Evolutionary conservation across 2,797 vertebrate genomes (phyloP).

Genomic region (Momotus momota): DNA sequence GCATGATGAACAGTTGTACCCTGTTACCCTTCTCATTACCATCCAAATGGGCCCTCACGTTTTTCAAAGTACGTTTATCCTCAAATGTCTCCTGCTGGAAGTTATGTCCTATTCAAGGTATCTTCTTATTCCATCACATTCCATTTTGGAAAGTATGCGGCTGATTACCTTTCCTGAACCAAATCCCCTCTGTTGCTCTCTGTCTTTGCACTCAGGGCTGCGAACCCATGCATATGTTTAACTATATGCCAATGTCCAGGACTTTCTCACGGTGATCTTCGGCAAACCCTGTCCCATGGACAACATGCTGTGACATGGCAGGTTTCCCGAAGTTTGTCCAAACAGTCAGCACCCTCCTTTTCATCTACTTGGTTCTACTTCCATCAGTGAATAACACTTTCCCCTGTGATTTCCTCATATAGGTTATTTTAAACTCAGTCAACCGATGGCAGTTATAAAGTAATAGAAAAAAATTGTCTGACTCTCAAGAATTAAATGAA

Average conservation of each 20-base stretch:
- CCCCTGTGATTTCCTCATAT: background rate
- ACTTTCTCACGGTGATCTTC: background rate
- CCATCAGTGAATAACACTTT: background rate
- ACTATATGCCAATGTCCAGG: background rate
- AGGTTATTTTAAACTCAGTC: background rate
- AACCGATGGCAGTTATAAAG: background rate
- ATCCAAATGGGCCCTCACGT: accelerated
- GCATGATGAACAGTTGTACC: background rate
- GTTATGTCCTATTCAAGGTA: background rate
- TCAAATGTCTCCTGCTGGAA: background rate
- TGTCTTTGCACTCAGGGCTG: background rate
- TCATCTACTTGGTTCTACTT: background rate
- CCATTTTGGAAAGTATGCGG: background rate
- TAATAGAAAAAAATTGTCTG: background rate
- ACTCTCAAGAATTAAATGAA: background rate
- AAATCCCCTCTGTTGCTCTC: accelerated
- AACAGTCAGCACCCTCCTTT: background rate
- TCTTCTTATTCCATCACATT: background rate
- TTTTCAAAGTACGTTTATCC: background rate
- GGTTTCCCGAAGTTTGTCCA: background rate
- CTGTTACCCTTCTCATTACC: background rate
- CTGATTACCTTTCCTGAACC: background rate
- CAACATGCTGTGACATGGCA: background rate
- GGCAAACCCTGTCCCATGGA: background rate
- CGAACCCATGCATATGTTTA: accelerated